Evolutionary conservation across 1,140 invertebrate species (phyloP).

Genomic region (Brachionus calyciflorus): DNA sequence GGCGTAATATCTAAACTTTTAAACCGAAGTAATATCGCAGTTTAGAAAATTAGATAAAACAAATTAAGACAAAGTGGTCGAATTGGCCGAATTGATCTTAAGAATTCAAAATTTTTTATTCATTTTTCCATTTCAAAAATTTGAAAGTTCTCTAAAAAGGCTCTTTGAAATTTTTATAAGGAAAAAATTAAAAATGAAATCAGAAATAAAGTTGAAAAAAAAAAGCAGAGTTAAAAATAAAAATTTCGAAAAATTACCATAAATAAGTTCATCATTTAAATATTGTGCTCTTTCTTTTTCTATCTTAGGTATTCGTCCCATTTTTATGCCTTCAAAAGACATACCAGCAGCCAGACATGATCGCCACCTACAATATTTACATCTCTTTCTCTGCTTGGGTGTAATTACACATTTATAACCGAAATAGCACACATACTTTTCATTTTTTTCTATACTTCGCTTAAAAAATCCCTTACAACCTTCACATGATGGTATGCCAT

Average conservation of each 20-base stretch:
- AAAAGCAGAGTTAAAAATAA: no score
- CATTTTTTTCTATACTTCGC: constrained; percentile 60
- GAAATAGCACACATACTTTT: constrained; percentile 60
- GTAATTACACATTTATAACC: constrained; percentile 58
- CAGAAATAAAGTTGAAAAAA: no score
- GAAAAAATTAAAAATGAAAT: no score
- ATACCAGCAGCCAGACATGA: constrained; percentile 54
- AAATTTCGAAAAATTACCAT: constrained; percentile 8
- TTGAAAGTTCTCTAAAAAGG: no score
- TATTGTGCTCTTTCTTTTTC: constrained; percentile 23
- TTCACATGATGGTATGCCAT: constrained; percentile 60
- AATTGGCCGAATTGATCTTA: no score
- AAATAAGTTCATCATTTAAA: constrained; percentile 27
- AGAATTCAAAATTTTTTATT: no score
- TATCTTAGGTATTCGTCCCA: constrained; percentile 42
- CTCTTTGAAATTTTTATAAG: no score
- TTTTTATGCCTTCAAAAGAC: constrained; percentile 41
- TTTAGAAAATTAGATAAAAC: no score
- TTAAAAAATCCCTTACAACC: constrained; percentile 61
- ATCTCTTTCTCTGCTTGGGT: constrained; percentile 58
- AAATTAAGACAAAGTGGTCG: no score
- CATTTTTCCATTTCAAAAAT: no score
- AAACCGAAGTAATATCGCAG: no score
- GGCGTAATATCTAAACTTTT: no score
- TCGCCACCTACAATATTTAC: constrained; percentile 61